These are phyloP conservation scores for Drosophila kikkawai DNA, from an alignment of 1,140 invertebrate genomes.

Conservation along the genomic window DNA sequence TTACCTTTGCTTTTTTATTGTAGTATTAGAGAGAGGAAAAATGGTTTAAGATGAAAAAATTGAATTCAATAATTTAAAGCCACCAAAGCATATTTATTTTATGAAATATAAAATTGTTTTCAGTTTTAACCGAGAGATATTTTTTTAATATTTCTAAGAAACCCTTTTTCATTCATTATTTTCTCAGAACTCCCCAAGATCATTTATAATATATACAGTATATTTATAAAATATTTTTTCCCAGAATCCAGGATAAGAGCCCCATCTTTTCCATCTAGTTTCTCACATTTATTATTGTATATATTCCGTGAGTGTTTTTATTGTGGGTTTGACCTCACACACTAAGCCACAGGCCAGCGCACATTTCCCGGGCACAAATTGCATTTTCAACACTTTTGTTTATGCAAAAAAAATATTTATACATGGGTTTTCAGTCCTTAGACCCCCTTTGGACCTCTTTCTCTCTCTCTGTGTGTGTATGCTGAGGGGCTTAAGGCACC, in stretches of 20 bases:
- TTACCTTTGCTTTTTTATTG: not conserved
- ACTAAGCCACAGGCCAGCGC: conserved; percentile 40
- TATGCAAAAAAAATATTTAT: conserved; percentile 78
- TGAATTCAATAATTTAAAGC: not conserved
- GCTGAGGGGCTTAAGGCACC: conserved; percentile 55
- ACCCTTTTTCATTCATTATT: not conserved
- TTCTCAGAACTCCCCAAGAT: not conserved
- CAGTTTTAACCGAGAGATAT: too few relatives aligned
- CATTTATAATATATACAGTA: not conserved
- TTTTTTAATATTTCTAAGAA: not conserved
- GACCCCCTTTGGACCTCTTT: not conserved
- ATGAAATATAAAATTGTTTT: too few relatives aligned
- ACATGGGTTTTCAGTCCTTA: conserved; percentile 42
- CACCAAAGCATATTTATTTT: too few relatives aligned
- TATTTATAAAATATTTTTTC: not conserved
- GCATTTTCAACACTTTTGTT: conserved; percentile 83
- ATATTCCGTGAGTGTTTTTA: conserved; percentile 31
- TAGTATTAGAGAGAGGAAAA: not conserved
- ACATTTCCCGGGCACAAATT: conserved; percentile 55
- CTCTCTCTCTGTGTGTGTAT: conserved; percentile 38
- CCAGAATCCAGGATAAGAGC: conserved; percentile 7
- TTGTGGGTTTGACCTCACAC: conserved; percentile 74
- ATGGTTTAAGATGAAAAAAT: not conserved
- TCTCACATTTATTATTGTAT: conserved; percentile 6
- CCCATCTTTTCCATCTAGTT: not conserved